phyloP scores from a whole-genome alignment of 2,113 vertebrate genomes.

The Tenebrosternarchus preto region DNA sequence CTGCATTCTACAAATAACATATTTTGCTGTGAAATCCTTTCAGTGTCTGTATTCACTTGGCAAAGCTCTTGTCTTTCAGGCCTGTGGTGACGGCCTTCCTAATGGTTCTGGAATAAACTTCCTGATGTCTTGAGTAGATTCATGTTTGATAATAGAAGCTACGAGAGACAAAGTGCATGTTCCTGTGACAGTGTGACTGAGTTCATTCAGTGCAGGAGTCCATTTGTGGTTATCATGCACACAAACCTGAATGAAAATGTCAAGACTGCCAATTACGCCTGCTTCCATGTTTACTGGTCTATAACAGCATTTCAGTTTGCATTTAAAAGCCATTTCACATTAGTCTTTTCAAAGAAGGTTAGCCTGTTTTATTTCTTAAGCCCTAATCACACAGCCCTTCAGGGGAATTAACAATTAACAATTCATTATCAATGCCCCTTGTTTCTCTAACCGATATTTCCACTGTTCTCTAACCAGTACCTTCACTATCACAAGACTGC shows the following conservation, averaged over 20 bases:
- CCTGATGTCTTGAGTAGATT: not conserved
- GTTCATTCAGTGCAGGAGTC: slow-evolving; percentile 3
- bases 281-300: not conserved
- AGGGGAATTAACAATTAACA: slow-evolving; percentile 11
- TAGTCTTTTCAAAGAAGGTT: not conserved
- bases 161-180: not conserved
- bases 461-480: too few relatives aligned
- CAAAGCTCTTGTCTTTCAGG: too few relatives aligned
- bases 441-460: not conserved
- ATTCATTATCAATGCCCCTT: not conserved
- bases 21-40: too few relatives aligned
- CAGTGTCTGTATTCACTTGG: too few relatives aligned
- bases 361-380: not conserved
- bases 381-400: slow-evolving; percentile 3
- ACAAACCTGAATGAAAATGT: slow-evolving; percentile 27
- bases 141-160: not conserved
- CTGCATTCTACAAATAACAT: too few relatives aligned
- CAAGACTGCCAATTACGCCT: not conserved
- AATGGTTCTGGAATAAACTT: not conserved
- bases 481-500: not conserved
- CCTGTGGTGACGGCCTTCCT: too few relatives aligned
- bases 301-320: not conserved
- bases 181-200: slow-evolving; percentile 16
- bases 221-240: slow-evolving; percentile 2
- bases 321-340: not conserved